These are phyloP conservation scores for Drosophila miranda DNA, from an alignment of 1,140 invertebrate genomes.

Conservation along the genomic window DNA sequence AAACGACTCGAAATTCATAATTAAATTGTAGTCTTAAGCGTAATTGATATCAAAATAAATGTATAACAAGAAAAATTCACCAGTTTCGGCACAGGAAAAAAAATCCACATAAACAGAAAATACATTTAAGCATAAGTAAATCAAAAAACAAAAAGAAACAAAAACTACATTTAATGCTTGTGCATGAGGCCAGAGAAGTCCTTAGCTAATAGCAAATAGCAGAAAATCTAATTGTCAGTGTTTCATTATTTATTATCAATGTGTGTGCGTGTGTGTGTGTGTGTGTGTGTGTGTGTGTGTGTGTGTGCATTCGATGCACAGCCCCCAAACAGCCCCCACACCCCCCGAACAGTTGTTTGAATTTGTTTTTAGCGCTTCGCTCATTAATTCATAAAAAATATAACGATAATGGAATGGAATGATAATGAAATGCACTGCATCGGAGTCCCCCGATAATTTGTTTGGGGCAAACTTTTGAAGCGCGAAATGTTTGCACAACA, in stretches of 20 bases:
- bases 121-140: conserved; percentile 60
- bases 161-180: conserved; percentile 54
- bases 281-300: conserved; percentile 36
- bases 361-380: conserved; percentile 11
- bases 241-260: conserved; percentile 72
- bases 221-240: conserved; percentile 77
- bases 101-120: conserved; percentile 45
- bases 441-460: conserved; percentile 16
- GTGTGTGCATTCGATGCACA: too few relatives aligned
- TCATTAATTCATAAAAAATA: conserved; percentile 9
- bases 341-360: conserved; percentile 14
- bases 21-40: conserved; percentile 53
- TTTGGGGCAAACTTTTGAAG: neutral
- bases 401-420: conserved; percentile 10
- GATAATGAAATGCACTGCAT: conserved; percentile 12
- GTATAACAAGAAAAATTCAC: conserved; percentile 60
- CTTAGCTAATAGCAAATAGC: conserved; percentile 71
- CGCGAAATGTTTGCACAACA: conserved; percentile 47
- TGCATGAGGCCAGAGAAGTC: conserved; percentile 37
- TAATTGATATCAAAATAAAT: conserved; percentile 53
- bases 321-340: conserved; percentile 13
- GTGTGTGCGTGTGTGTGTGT: conserved; percentile 49
- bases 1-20: conserved; percentile 49
- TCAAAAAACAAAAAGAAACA: conserved; percentile 39
- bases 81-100: conserved; percentile 67